phyloP scores from a whole-genome alignment of 2,797 vertebrate species.

The Phoxinus dragarum region DNA sequence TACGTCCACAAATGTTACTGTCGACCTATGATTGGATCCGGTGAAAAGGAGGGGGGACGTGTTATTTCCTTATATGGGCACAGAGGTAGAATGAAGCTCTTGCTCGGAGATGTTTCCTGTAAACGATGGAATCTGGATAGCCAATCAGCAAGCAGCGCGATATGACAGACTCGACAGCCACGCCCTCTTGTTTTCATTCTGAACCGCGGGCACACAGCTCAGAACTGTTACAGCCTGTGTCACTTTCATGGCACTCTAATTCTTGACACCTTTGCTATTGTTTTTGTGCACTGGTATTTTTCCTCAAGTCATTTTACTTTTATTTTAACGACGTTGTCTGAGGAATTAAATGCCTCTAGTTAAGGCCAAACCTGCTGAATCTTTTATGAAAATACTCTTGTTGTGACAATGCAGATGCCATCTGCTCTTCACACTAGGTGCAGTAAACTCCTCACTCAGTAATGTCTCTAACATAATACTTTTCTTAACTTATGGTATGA shows the following conservation, averaged over 20 bases:
- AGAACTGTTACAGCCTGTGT: not conserved
- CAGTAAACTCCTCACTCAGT: too few species aligned
- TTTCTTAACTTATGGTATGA: not conserved
- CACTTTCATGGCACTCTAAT: not conserved
- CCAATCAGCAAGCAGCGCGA: conserved; percentile 72
- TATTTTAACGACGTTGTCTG: not conserved
- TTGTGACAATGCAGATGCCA: not conserved
- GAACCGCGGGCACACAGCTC: conserved; percentile 32
- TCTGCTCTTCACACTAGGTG: not conserved
- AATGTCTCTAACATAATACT: not conserved
- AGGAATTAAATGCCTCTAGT: not conserved
- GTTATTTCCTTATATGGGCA: conserved; percentile 77
- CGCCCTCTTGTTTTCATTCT: conserved; percentile 73
- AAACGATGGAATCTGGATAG: conserved; percentile 69
- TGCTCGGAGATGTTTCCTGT: conserved; percentile 70
- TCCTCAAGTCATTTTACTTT: not conserved
- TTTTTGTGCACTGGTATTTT: not conserved
- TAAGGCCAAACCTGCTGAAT: not conserved
- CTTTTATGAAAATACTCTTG: not conserved
- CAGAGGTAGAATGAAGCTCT: conserved; percentile 71
- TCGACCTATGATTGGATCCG: conserved; percentile 74
- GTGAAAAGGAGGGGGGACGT: conserved; percentile 72
- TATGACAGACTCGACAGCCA: conserved; percentile 69
- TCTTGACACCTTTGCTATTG: not conserved
- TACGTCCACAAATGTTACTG: conserved; percentile 74